Evolutionary conservation across 2,888 invertebrate species (phyloP), one percentile per base, ranked within the genome.

Genomic region (Dasypolia templi): DNA sequence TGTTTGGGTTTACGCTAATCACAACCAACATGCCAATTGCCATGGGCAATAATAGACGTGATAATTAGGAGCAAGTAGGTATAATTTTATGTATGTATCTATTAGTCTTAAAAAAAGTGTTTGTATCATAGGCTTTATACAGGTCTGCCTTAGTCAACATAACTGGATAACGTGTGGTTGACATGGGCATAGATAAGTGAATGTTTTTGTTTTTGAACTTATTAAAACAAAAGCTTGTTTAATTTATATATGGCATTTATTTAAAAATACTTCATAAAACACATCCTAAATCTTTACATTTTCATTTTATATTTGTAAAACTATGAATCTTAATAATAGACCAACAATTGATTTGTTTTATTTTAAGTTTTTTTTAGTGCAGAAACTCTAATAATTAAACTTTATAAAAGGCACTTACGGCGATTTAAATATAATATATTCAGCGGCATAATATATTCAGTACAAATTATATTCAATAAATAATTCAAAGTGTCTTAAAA

Each of bases 341-440:
- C 29, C 29, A 1, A 2, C 19, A 35, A 51, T 14, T 59, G 3
- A 22, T 46, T 72, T 22, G 22, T 26, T 59, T 1, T 55, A 58
- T 26, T 22, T 22, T 51, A 71, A 58, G 42, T 63, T 70, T 56
- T 22, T 63, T 70, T 56, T 22, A 64, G 62, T 75, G 76, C 63
- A 49, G 17, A 75, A 73, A 63, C 49, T 51, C 26, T 46, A 9
- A 56, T 42, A 1, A 44, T 65, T 44, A 35, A 12, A 22, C 22
- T 14, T 73, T 29, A 42, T 70, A 71, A 70, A 88, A 88, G 87
- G 86, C 87, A 88, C 86, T 83, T 86, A 81, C 35, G 86, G 81
- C 71, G 51, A 72, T 63, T 55, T 44, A n/a, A n/a, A n/a, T n/a
- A n/a, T n/a, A n/a, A n/a, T n/a, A n/a, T n/a, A n/a, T n/a, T n/a